Conservation (phyloP, 2,797 vertebrate genomes). For the Pitangus sulphuratus region DNA sequence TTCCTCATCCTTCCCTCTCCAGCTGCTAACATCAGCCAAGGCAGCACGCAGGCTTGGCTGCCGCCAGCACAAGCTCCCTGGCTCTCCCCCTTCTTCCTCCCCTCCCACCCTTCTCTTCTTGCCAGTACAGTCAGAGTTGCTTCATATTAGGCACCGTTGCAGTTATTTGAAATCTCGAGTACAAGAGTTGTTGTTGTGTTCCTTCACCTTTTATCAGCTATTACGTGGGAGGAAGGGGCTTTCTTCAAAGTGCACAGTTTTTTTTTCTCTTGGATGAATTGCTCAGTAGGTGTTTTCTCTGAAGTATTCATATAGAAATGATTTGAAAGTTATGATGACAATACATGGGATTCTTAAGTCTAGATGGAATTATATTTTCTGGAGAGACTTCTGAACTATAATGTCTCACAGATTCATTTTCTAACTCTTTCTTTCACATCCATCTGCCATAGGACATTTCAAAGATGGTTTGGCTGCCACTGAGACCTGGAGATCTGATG, state of each 20-base stretch:
- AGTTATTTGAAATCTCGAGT: background rate
- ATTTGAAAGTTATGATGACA: background rate
- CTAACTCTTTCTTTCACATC: background rate
- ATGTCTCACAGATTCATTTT: background rate
- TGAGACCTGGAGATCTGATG: constrained; percentile 85
- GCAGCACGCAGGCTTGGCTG: constrained; percentile 11
- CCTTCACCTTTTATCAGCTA: background rate
- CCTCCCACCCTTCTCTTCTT: background rate
- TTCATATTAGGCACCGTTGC: background rate
- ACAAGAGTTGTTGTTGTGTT: background rate
- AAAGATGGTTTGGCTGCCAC: constrained; percentile 84
- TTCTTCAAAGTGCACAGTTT: background rate
- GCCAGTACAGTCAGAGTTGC: background rate
- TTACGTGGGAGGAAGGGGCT: background rate
- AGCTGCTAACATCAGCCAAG: constrained; percentile 64
- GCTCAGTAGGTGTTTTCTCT: background rate
- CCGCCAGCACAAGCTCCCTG: background rate
- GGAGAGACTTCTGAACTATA: background rate
- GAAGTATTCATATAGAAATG: background rate
- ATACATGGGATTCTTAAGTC: background rate
- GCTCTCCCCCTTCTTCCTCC: background rate
- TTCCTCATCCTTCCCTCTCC: constrained; percentile 42
- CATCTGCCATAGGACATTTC: constrained; percentile 71
- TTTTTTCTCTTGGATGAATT: background rate
- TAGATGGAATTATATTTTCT: background rate